Base-by-base conservation (phyloP, 2,888 invertebrate species). In the Adelognathus sp. region DNA sequence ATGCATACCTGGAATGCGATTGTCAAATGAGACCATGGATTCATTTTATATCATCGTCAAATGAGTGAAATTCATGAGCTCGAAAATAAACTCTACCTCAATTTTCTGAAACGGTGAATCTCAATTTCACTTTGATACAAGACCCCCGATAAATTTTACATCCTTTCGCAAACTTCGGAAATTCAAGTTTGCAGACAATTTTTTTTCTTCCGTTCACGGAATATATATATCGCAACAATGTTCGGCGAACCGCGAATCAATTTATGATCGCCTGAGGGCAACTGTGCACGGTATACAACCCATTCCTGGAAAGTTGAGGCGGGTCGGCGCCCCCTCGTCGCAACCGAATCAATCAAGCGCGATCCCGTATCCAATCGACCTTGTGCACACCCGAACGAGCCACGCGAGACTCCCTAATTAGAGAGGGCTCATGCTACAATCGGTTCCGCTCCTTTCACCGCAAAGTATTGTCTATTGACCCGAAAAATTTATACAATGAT, bases 321-420 rank as follows among this genome's bases (percentile, higher is more conserved):
- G 61, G 41, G 39, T 39, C 24, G 31, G 5, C 33, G 63, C 29
- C 18, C n/a, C 44, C 31, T 52, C 16, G 18, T 80, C 73, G 81
- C 84, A 79, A 82, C 77, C 56, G 52, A 66, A 76, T 76, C 41
- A 64, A 75, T 70, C 56, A 21, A 44, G 86, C 72, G 86, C 72
- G 56, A 73, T 73, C 60, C 50, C 31, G 29, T 36, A 24, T 46
- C 73, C 69, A 83, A 83, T 83, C 82, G 84, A 85, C 83, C 64
- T 69, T 70, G 41, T 29, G 14, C 75, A 75, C 71, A 71, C 54
- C 58, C 33, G 80, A 81, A 64, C 77, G 75, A 77, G 72, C 72
- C 80, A 78, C 66, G 60, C 70, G 78, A 64, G 60, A 70, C 54
- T 73, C 60, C 63, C 39, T 75, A 69, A 81, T 81, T 75, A 71